A percentile compares a stretch with the other conserved stretches of the same genome.
These are phyloP conservation scores for Glaucidium brasilianum DNA, from an alignment of 2,113 vertebrate genomes.

Conservation along the genomic window DNA sequence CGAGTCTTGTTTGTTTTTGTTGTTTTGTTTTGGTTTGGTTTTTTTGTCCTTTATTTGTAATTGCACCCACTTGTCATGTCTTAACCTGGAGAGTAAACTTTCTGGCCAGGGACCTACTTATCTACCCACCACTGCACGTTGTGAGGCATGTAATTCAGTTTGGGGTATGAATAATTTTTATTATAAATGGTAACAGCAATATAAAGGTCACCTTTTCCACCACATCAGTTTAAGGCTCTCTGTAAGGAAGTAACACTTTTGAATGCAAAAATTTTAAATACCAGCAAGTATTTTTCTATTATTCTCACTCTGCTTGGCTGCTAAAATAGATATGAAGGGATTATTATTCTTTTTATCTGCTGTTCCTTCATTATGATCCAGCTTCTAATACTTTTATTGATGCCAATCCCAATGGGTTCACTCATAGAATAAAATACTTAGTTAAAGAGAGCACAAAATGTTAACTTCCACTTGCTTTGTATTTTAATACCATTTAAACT, in stretches of 20 bases:
- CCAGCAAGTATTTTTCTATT: neutral
- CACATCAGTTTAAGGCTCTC: neutral
- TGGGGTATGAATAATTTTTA: neutral
- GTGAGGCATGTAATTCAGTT: neutral
- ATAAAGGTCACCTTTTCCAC: neutral
- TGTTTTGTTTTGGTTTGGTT: too few relatives aligned
- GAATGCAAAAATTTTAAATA: neutral
- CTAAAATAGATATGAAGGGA: neutral
- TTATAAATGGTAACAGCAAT: neutral
- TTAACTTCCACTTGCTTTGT: neutral
- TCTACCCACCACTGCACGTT: neutral
- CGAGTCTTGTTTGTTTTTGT: too few relatives aligned
- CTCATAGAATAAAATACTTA: neutral
- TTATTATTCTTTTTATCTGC: neutral
- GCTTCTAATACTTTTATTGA: neutral
- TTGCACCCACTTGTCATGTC: neutral
- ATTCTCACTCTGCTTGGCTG: neutral
- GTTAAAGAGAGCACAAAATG: neutral
- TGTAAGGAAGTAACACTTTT: neutral
- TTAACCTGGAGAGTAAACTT: neutral
- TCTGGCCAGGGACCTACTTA: neutral
- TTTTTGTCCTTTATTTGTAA: neutral
- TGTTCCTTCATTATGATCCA: neutral
- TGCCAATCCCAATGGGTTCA: neutral
- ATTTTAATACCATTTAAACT: neutral